Base-by-base conservation (phyloP, 2,797 vertebrate species). In the Falco cherrug region DNA sequence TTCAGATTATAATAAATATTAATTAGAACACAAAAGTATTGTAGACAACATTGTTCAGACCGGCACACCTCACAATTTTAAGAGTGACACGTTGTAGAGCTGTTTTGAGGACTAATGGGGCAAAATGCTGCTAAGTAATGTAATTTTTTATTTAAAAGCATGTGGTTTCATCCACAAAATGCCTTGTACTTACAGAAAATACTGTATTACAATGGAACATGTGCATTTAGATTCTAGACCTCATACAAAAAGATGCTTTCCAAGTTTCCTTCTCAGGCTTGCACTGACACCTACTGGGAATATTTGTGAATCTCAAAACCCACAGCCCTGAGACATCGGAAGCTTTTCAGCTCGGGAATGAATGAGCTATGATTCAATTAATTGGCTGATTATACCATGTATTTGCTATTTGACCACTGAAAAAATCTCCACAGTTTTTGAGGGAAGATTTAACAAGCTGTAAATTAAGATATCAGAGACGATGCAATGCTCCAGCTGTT, bases 271-370 rank as follows among this genome's bases (percentile, higher is more conserved):
- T 43, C 39, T 57, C 71, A 33, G 54, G 64, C 69, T 84, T 57
- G 78, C 77, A 97, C 96, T 95, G 98, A 97, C 98, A 97, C 83
- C 98, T 98, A 81, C 97, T 96, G 98, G 97, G 35, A 88, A 29
- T 10, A 57, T 50, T 31, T 47, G 57, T 28, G 94, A 69, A 74
- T 20, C 74, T 83, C 61, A 50, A 65, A 45, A 54, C 41, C 39
- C 37, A 65, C 35, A 21, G 24, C 14, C 47, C 12, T 3, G 29
- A 63, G 33, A 17, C 1, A 5, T 0, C 4, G 2, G 3, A 43
- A 59, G n/a, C 39, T 67, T 73, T 68, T 60, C 51, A 51, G 6
- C 17, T 33, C 8, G 1, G 48, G 19, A 83, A 15, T 3, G 33
- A 84, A 18, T 31, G 4, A 8, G 2, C 4, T 2, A 10, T 3